Evolutionary conservation across 2,113 vertebrate species (phyloP).

Genomic region (Pomatostomus ruficeps): DNA sequence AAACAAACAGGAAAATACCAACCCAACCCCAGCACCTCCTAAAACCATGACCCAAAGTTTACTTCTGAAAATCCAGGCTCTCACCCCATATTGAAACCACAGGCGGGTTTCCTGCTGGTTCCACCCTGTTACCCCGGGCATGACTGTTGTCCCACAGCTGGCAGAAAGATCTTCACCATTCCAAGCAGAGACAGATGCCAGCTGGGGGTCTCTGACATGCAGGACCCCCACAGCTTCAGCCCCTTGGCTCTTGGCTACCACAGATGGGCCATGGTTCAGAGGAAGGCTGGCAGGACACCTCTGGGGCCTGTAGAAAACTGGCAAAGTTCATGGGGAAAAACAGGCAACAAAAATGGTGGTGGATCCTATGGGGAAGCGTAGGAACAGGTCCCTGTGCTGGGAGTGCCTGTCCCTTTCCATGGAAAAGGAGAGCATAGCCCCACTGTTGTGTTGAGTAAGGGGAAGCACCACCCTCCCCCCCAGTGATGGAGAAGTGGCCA

Average conservation of each 20-base stretch:
- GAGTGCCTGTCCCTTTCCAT: fast-evolving
- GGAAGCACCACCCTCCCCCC: fast-evolving
- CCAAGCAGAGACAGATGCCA: neutral
- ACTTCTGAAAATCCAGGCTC: neutral
- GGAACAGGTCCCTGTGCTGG: neutral
- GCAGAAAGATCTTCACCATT: neutral
- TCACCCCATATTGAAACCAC: neutral
- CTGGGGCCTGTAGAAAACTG: neutral
- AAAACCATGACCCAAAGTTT: neutral
- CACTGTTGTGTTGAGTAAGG: fast-evolving
- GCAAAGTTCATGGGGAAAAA: neutral
- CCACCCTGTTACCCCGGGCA: neutral
- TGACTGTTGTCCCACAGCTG: fast-evolving
- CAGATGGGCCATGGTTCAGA: neutral
- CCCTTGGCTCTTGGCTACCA: neutral
- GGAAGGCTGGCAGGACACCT: neutral
- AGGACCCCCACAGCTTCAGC: neutral
- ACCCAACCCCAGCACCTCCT: neutral
- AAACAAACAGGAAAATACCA: neutral
- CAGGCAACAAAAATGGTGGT: neutral
- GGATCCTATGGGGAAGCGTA: neutral
- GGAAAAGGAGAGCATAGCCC: neutral
- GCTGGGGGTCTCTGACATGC: neutral
- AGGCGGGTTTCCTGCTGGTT: fast-evolving
- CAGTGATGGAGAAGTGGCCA: neutral